Conservation (phyloP, 2,113 vertebrate genomes). For the Trinectes maculatus region DNA sequence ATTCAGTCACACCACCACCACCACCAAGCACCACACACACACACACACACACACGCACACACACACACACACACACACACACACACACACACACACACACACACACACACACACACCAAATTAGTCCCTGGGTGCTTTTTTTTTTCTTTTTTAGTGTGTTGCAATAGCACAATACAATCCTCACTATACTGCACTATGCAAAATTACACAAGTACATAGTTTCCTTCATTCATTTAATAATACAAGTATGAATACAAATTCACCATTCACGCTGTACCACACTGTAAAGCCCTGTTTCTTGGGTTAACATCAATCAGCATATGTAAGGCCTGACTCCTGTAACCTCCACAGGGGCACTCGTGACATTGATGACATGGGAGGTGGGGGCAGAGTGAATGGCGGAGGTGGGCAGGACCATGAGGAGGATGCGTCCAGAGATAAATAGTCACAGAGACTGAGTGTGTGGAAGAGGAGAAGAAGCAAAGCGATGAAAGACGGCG, state of each 20-base stretch:
- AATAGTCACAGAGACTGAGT: conserved; percentile 19
- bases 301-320: conserved; percentile 50
- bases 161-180: conserved; percentile 36
- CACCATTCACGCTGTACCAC: conserved; percentile 17
- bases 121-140: conserved; percentile 48
- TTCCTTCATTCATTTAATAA: too few species aligned
- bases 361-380: conserved; percentile 39
- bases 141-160: conserved; percentile 41
- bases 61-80: conserved; percentile 8
- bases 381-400: conserved; percentile 7
- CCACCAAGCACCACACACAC: conserved; percentile 15
- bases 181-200: conserved; percentile 7
- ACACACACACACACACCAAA: conserved; percentile 30
- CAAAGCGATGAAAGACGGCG: conserved; percentile 48
- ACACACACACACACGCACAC: conserved; percentile 1
- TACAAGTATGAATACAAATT: too few species aligned
- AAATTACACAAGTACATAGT: conserved; percentile 33
- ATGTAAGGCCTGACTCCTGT: conserved; percentile 38
- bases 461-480: conserved; percentile 51
- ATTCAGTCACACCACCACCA: conserved; percentile 72
- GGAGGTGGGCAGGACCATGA: background rate
- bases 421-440: conserved; percentile 9
- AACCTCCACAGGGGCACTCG: conserved; percentile 35
- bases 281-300: conserved; percentile 18
- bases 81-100: background rate